Conservation (phyloP, 2,113 vertebrate species). For the Thalassarche chlororhynchos region DNA sequence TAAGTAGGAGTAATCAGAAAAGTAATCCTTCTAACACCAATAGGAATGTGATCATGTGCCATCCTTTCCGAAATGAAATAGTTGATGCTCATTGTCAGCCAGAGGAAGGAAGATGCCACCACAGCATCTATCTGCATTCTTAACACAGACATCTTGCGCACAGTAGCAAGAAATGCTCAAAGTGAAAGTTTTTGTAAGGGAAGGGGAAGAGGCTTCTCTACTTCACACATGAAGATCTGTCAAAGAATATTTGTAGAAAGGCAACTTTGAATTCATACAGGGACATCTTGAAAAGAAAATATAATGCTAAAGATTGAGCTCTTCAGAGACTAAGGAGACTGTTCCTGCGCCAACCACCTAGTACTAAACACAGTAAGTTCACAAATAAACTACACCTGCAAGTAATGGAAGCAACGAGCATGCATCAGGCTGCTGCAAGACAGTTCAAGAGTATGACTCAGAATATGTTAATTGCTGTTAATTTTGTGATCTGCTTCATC, state of each 20-base stretch:
- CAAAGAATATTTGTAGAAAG: not conserved
- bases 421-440: not conserved
- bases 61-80: not conserved
- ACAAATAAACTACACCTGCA: not conserved
- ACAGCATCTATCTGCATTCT: not conserved
- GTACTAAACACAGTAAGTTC: not conserved
- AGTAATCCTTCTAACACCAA: not conserved
- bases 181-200: not conserved
- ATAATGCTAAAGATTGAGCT: not conserved
- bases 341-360: not conserved
- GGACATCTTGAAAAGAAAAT: not conserved
- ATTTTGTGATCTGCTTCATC: not conserved
- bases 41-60: not conserved
- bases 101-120: not conserved
- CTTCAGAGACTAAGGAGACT: not conserved
- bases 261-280: not conserved
- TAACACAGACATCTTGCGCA: not conserved
- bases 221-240: not conserved
- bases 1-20: not conserved
- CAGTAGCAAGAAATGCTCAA: not conserved
- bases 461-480: not conserved
- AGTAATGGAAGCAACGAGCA: accelerated
- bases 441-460: accelerated
- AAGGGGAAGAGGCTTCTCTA: not conserved
- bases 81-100: not conserved